These are phyloP conservation scores for Standfussiana lucernea DNA, from an alignment of 2,888 invertebrate genomes.

Conservation along the genomic window DNA sequence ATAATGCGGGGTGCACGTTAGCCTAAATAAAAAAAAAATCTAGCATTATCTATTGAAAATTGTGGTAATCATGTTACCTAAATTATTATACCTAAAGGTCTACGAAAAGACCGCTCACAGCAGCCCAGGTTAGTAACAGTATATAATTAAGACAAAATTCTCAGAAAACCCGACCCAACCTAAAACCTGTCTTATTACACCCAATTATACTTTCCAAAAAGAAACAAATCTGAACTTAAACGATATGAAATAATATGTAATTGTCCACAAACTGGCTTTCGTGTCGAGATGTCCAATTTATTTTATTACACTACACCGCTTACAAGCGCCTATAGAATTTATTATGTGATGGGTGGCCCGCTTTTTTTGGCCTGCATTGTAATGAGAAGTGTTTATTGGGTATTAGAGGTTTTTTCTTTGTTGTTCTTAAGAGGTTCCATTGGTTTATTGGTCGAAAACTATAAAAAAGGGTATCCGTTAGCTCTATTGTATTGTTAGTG, in stretches of 20 bases:
- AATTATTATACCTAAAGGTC: neutral
- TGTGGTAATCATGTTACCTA: neutral
- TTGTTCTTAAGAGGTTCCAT: constrained; percentile 34
- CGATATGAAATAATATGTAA: constrained; percentile 73
- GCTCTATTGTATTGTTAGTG: neutral
- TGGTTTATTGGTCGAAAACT: constrained; percentile 19
- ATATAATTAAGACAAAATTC: constrained; percentile 37
- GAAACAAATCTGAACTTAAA: constrained; percentile 58
- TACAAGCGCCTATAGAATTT: constrained; percentile 68
- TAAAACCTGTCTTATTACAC: constrained; percentile 33
- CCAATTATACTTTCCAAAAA: constrained; percentile 41
- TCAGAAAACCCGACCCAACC: constrained; percentile 28
- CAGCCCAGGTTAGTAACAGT: neutral
- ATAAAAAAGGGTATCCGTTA: constrained; percentile 2
- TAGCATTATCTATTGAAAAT: neutral
- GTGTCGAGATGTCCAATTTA: constrained; percentile 70
- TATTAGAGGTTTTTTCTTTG: constrained; percentile 37
- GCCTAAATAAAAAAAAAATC: too few species aligned
- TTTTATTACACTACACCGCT: constrained; percentile 71
- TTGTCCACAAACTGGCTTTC: constrained; percentile 67
- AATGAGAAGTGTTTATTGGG: constrained; percentile 63
- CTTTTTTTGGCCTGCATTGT: constrained; percentile 65
- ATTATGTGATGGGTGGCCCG: constrained; percentile 69
- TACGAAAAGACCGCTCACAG: neutral
- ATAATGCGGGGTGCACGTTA: neutral